phyloP scores from a whole-genome alignment of 2,113 vertebrate genomes.

The Oncorhynchus tshawytscha region DNA sequence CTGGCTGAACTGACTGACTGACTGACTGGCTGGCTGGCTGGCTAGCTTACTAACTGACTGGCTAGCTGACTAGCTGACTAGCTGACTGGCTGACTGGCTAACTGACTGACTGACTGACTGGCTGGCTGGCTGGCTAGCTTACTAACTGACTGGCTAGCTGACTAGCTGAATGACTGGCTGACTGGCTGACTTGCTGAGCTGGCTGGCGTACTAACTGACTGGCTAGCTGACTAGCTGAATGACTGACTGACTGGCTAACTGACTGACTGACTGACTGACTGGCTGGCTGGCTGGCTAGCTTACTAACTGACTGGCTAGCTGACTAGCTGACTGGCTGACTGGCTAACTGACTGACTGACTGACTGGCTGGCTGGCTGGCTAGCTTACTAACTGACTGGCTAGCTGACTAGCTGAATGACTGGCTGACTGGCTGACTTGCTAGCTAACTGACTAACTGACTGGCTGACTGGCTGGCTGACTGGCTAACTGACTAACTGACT shows the following conservation, averaged over 20 bases:
- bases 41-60: rapidly evolving
- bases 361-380: too few species aligned
- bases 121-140: rapidly evolving
- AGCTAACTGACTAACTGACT: too few species aligned
- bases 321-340: rapidly evolving
- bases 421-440: rapidly evolving
- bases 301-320: rapidly evolving
- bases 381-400: rapidly evolving
- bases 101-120: rapidly evolving
- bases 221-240: too few species aligned
- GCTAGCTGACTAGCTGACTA: too few species aligned
- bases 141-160: too few species aligned
- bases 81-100: rapidly evolving
- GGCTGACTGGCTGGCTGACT: rapidly evolving
- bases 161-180: too few species aligned
- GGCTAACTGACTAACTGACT: too few species aligned
- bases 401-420: rapidly evolving
- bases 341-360: rapidly evolving
- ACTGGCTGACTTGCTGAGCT: rapidly evolving
- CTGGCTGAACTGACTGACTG: rapidly evolving
- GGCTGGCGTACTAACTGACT: rapidly evolving
- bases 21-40: too few species aligned
- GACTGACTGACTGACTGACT: too few species aligned
- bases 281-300: too few species aligned
- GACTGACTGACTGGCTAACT: rapidly evolving